A percentile compares a stretch with the other conserved stretches of the same genome.
These are phyloP conservation scores for Allobates femoralis DNA, from an alignment of 2,797 vertebrate species.

Conservation along the genomic window DNA sequence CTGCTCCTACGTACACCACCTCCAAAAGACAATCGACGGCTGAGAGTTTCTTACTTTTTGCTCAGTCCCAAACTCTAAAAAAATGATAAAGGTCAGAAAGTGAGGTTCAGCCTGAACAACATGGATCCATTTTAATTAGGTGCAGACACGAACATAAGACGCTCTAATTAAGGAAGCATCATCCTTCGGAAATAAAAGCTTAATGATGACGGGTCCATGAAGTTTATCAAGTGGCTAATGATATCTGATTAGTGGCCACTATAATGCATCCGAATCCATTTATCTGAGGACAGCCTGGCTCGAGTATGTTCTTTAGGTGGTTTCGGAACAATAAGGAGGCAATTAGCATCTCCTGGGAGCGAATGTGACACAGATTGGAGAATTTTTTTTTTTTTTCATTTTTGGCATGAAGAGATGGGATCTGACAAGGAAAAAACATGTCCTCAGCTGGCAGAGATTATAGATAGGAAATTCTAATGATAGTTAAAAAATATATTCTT, in stretches of 20 bases:
- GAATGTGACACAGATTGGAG: constrained; percentile 6
- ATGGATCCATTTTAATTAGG: constrained; percentile 43
- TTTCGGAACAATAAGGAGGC: constrained; percentile 34
- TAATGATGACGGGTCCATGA: constrained; percentile 2
- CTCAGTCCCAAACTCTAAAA: background rate
- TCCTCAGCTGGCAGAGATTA: background rate
- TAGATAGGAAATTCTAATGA: background rate
- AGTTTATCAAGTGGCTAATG: constrained; percentile 43
- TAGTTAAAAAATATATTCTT: background rate
- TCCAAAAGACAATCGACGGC: background rate
- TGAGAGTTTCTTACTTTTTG: background rate
- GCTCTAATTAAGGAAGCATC: constrained; percentile 2
- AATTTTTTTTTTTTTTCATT: background rate
- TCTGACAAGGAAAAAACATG: background rate
- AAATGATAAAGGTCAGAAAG: constrained; percentile 33
- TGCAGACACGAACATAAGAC: constrained; percentile 7
- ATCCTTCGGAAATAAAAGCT: background rate
- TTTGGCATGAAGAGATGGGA: background rate
- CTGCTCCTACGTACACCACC: constrained; percentile 26
- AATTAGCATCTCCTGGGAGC: constrained; percentile 24
- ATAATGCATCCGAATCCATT: background rate
- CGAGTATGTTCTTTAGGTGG: background rate
- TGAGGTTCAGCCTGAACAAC: background rate
- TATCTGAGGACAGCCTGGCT: background rate
- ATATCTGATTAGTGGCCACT: constrained; percentile 29